Evolutionary conservation across 2,888 invertebrate species (phyloP).

Genomic region (Callosobruchus maculatus): DNA sequence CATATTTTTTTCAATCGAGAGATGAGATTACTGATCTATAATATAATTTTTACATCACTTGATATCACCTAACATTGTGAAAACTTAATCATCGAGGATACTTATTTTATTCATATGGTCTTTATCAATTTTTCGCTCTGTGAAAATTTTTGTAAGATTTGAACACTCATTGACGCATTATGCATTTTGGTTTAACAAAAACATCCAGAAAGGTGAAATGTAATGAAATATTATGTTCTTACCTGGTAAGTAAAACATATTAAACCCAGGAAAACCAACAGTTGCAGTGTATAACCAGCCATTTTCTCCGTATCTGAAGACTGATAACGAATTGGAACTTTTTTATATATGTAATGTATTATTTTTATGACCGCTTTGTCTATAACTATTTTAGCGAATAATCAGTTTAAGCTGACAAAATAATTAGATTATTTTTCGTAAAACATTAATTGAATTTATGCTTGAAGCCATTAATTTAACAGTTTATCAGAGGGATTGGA

Average conservation of each 20-base stretch:
- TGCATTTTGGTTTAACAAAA: no score
- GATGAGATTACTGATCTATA: no score
- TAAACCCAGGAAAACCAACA: not conserved
- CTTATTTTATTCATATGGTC: no score
- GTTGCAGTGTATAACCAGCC: not conserved
- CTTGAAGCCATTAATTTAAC: not conserved
- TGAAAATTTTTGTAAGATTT: no score
- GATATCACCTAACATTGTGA: no score
- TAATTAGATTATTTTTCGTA: not conserved
- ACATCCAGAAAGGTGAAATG: no score
- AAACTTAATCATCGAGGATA: no score
- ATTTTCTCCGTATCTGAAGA: not conserved
- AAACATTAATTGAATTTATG: not conserved
- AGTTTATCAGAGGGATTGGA: not conserved
- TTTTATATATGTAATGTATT: not conserved
- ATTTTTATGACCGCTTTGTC: not conserved
- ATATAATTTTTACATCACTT: no score
- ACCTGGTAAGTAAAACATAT: not conserved
- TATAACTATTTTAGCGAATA: not conserved
- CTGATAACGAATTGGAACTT: not conserved
- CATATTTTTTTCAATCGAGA: no score
- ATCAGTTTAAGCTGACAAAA: not conserved
- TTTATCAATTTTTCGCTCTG: no score
- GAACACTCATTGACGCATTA: no score
- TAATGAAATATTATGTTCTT: not conserved